Conservation (phyloP, 2,797 vertebrate species). For the Trachurus trachurus region DNA sequence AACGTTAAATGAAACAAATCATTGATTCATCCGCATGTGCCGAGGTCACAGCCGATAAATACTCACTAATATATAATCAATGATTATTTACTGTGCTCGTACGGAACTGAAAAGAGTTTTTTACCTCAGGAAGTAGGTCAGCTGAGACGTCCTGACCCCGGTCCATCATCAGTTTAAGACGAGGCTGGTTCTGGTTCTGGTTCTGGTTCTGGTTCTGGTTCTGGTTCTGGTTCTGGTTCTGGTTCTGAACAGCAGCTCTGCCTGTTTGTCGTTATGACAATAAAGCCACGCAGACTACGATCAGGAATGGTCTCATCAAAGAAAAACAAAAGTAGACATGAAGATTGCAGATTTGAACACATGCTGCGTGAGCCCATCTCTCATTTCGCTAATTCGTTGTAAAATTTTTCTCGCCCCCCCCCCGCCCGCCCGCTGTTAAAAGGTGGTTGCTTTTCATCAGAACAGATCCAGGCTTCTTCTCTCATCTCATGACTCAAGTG, state of each 20-base stretch:
- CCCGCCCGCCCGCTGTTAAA: neutral
- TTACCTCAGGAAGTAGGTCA: no score
- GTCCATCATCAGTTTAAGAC: no score
- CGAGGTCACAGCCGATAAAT: neutral
- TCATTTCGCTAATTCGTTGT: neutral
- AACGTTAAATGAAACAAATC: neutral
- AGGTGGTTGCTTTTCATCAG: neutral
- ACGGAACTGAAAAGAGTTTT: no score
- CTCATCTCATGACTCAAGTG: slow-evolving; percentile 16
- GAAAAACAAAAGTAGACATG: neutral
- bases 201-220: no score
- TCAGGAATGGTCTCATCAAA: neutral
- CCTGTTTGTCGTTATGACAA: neutral
- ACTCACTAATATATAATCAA: neutral
- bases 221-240: no score
- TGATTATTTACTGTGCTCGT: neutral
- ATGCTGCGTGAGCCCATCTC: neutral
- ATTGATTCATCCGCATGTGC: neutral
- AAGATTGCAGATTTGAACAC: no score
- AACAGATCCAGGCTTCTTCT: neutral
- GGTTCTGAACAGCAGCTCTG: no score
- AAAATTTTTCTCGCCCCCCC: no score
- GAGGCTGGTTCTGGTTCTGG: no score
- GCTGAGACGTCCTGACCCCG: no score
- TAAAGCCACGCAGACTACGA: no score